Conservation (phyloP, 1,140 invertebrate genomes). For the Apis florea region DNA sequence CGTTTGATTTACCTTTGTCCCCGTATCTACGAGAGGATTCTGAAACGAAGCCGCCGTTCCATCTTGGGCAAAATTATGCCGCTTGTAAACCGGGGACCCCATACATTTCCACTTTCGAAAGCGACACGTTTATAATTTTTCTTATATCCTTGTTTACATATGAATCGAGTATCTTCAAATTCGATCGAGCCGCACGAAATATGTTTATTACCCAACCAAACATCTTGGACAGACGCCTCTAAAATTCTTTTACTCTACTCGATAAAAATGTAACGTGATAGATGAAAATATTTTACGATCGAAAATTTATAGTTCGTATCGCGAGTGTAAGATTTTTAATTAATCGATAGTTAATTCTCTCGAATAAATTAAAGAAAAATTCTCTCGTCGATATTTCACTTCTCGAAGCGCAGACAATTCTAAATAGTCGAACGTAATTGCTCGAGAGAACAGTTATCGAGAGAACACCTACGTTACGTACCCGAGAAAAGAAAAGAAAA, state of each 20-base stretch:
- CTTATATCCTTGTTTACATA: no score
- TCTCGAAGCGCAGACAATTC: no score
- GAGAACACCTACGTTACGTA: background rate
- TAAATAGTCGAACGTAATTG: no score
- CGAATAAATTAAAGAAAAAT: no score
- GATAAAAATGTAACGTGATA: no score
- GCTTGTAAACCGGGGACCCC: background rate
- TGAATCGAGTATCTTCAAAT: background rate
- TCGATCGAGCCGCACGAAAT: background rate
- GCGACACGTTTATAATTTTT: background rate
- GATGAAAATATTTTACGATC: no score
- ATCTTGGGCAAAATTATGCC: background rate
- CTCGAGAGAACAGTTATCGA: no score
- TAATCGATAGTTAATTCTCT: no score
- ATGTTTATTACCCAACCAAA: background rate
- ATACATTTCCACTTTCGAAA: constrained; percentile 5
- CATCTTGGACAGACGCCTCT: background rate
- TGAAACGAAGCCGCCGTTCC: constrained; percentile 6
- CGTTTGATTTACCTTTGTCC: constrained; percentile 26
- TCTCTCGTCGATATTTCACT: no score
- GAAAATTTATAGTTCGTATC: no score
- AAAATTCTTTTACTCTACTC: no score
- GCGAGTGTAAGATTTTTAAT: no score
- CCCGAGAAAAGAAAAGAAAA: background rate
- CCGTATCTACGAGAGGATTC: constrained; percentile 14